Evolutionary conservation across 2,888 invertebrate species (phyloP).

Genomic region (Blomia tropicalis): DNA sequence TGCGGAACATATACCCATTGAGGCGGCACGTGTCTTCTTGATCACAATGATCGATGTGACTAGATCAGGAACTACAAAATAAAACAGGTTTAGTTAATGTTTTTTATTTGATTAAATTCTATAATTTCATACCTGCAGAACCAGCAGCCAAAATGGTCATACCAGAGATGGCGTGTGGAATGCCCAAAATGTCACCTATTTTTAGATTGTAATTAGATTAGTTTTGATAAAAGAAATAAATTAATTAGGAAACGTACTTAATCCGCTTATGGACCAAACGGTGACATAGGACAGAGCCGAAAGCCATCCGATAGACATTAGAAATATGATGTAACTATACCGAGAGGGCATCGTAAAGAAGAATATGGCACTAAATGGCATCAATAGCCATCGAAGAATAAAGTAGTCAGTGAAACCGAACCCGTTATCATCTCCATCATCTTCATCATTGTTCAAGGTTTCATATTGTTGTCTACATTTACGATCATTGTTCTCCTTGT

Average conservation of each 20-base stretch:
- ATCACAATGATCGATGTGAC: slow-evolving; percentile 24
- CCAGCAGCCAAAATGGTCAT: slow-evolving; percentile 23
- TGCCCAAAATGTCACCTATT: slow-evolving; percentile 17
- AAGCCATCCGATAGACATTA: slow-evolving; percentile 18
- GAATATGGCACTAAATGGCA: slow-evolving; percentile 16
- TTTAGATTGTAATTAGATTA: no score
- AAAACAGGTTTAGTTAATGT: neutral
- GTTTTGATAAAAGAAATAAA: no score
- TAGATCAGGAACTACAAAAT: slow-evolving; percentile 18
- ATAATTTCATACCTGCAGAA: slow-evolving; percentile 14
- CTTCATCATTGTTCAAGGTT: neutral
- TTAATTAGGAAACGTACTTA: slow-evolving; percentile 13
- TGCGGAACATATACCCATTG: slow-evolving; percentile 23
- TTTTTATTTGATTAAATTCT: neutral
- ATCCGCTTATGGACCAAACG: slow-evolving; percentile 22
- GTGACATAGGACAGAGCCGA: slow-evolving; percentile 18
- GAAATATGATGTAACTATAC: slow-evolving; percentile 9
- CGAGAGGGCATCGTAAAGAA: slow-evolving; percentile 16
- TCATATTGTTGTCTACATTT: neutral
- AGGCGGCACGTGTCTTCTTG: slow-evolving; percentile 14
- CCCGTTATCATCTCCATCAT: slow-evolving; percentile 10
- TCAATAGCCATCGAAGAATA: slow-evolving; percentile 9
- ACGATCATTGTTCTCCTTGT: neutral
- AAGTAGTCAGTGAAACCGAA: slow-evolving; percentile 15
- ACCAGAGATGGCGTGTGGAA: slow-evolving; percentile 19